A percentile compares a stretch with the other conserved stretches of the same genome.
Evolutionary conservation across 2,113 vertebrate species (phyloP).

Genomic region (Machaerirhynchus nigripectus): DNA sequence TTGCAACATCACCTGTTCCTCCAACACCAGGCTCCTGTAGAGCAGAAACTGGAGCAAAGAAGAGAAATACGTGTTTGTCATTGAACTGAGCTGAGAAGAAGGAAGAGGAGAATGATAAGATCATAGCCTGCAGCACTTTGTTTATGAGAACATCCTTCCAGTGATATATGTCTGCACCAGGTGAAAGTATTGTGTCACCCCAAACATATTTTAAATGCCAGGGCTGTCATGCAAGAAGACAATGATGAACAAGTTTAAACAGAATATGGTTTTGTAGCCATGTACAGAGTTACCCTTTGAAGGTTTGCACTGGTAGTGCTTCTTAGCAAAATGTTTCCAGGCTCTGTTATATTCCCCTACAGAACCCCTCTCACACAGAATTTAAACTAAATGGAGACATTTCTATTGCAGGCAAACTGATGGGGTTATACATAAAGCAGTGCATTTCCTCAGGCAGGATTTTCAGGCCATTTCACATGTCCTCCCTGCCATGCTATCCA

Average conservation of each 20-base stretch:
- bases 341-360: not conserved
- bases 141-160: conserved; percentile 64
- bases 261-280: conserved; percentile 53
- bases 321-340: not conserved
- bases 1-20: conserved; percentile 46
- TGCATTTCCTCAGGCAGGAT: not conserved
- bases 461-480: not conserved
- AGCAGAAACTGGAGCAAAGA: conserved; percentile 35
- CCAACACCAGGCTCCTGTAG: not conserved
- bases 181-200: conserved; percentile 46
- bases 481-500: not conserved
- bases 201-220: conserved; percentile 61
- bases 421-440: not conserved
- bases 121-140: conserved; percentile 44
- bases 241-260: conserved; percentile 71
- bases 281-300: conserved; percentile 33
- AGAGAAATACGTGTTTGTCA: conserved; percentile 57
- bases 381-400: not conserved
- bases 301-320: not conserved
- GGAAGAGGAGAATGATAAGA: conserved; percentile 63
- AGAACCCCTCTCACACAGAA: not conserved
- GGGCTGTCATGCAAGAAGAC: conserved; percentile 44
- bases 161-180: conserved; percentile 60
- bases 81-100: conserved; percentile 56
- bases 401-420: not conserved